Conservation (phyloP, 2,888 invertebrate species). For the Brachyopa scutellaris region DNA sequence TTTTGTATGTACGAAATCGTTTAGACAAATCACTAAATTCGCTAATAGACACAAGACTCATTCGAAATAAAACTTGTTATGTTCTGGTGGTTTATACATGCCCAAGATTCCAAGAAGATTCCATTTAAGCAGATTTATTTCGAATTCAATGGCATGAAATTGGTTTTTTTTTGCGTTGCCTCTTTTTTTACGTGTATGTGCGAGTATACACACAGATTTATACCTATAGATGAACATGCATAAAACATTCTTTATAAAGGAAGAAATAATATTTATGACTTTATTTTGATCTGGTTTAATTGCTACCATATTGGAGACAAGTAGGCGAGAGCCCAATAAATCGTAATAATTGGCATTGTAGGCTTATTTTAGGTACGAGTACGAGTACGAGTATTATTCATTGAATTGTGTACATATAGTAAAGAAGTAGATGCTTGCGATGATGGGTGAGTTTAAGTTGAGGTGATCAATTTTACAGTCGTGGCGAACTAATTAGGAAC, state of each 20-base stretch:
- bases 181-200: conserved; percentile 3
- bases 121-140: conserved; percentile 42
- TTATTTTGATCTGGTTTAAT: conserved; percentile 65
- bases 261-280: conserved; percentile 54
- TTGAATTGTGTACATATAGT: not conserved
- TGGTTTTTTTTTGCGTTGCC: not conserved
- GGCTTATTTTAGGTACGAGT: conserved; percentile 21
- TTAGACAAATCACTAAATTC: conserved; percentile 13
- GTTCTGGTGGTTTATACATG: not conserved
- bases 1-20: not conserved
- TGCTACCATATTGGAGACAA: conserved; percentile 62
- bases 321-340: conserved; percentile 64
- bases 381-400: no score
- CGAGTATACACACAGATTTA: not conserved
- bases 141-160: conserved; percentile 11
- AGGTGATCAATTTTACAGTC: conserved; percentile 60
- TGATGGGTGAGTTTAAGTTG: conserved; percentile 35
- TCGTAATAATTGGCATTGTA: conserved; percentile 66
- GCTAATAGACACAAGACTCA: conserved; percentile 23
- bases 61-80: conserved; percentile 9
- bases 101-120: not conserved
- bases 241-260: not conserved
- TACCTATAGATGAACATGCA: not conserved
- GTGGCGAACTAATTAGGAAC: no score
- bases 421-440: conserved; percentile 27